Conservation (phyloP, 1,140 invertebrate species). For the Trialeurodes vaporariorum region DNA sequence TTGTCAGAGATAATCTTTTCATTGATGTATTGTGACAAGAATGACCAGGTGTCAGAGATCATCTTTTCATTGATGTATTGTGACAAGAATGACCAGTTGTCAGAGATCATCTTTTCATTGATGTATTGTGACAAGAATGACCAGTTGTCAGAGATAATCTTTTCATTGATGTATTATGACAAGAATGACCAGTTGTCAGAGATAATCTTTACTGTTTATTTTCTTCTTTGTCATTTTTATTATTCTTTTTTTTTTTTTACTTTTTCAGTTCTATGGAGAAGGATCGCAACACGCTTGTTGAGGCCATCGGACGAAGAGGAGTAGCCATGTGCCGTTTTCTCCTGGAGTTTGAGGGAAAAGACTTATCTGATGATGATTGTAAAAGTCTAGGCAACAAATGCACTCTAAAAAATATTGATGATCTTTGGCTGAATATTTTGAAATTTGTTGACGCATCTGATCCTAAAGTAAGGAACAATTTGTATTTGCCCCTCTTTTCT, state of each 20-base stretch:
- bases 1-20: too few species aligned
- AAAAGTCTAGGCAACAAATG: slow-evolving; percentile 13
- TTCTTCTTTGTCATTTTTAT: too few species aligned
- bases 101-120: too few species aligned
- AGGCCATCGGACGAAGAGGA: slow-evolving; percentile 63
- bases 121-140: too few species aligned
- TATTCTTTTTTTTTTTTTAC: slow-evolving; percentile 16
- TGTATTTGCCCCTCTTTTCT: slow-evolving; percentile 16
- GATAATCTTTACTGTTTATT: too few species aligned
- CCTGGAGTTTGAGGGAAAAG: slow-evolving; percentile 31
- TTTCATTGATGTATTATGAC: too few species aligned
- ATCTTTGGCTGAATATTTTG: slow-evolving; percentile 53
- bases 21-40: too few species aligned
- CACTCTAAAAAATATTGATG: slow-evolving; percentile 43
- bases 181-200: too few species aligned
- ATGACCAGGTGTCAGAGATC: too few species aligned
- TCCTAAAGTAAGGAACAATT: slow-evolving; percentile 51
- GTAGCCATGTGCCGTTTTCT: slow-evolving; percentile 55
- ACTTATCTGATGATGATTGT: slow-evolving; percentile 7
- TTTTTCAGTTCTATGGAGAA: slow-evolving; percentile 64
- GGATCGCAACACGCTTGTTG: slow-evolving; percentile 59
- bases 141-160: too few species aligned
- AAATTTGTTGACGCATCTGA: slow-evolving; percentile 70
- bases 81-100: too few species aligned
- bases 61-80: too few species aligned